phyloP scores from a whole-genome alignment of 2,888 invertebrate genomes.

The Schrankia costaestrigalis region DNA sequence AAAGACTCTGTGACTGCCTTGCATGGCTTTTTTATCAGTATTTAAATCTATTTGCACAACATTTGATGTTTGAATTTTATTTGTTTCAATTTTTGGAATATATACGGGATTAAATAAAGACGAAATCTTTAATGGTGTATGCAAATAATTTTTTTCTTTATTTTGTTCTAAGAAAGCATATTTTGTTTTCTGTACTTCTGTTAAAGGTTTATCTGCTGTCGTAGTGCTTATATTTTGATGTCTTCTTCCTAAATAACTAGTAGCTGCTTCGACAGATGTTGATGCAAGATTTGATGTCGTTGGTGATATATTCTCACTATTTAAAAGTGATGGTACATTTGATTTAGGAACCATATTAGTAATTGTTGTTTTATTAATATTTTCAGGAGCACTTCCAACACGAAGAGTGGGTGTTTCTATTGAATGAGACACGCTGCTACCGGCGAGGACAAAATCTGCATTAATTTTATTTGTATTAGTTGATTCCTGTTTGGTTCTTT shows the following conservation, averaged over 20 bases:
- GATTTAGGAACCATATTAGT: too few species aligned
- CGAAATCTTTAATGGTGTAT: slow-evolving; percentile 64
- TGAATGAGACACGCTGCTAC: slow-evolving; percentile 16
- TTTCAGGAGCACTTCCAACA: slow-evolving; percentile 44
- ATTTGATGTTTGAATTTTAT: slow-evolving; percentile 7
- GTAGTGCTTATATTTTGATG: slow-evolving; percentile 30
- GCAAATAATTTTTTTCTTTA: slow-evolving; percentile 27
- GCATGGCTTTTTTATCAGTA: slow-evolving; percentile 1
- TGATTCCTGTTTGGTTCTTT: slow-evolving; percentile 68
- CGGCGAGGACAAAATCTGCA: slow-evolving; percentile 8
- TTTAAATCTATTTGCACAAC: slow-evolving; percentile 1
- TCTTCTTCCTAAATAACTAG: too few species aligned
- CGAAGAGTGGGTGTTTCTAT: slow-evolving; percentile 63
- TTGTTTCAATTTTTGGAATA: slow-evolving; percentile 35
- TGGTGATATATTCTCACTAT: too few species aligned
- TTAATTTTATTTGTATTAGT: slow-evolving; percentile 15
- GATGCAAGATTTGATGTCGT: too few species aligned
- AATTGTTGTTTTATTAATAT: slow-evolving; percentile 17
- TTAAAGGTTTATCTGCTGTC: slow-evolving; percentile 22
- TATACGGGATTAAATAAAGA: slow-evolving; percentile 59
- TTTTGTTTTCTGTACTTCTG: slow-evolving; percentile 7
- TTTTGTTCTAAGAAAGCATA: background rate
- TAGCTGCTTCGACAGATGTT: slow-evolving; percentile 26
- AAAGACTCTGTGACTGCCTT: too few species aligned
- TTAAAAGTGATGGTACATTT: too few species aligned